phyloP scores from a whole-genome alignment of 2,888 invertebrate genomes.

The Eulithis testata region DNA sequence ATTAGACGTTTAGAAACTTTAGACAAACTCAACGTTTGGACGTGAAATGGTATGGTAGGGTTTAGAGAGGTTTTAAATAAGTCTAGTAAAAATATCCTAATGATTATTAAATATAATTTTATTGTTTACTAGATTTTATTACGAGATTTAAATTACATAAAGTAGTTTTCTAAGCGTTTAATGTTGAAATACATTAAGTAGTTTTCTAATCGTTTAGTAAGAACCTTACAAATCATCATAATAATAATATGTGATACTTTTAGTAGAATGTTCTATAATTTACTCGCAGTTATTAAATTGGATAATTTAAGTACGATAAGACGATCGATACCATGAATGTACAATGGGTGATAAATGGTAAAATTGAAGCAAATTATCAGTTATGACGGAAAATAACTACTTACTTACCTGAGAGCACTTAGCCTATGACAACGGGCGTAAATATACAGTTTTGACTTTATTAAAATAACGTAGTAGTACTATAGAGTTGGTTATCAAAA shows the following conservation, averaged over 20 bases:
- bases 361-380: constrained; percentile 30
- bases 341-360: constrained; percentile 21
- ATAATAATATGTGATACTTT: too few species aligned
- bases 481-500: not conserved
- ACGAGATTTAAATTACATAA: too few species aligned
- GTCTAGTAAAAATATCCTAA: too few species aligned
- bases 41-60: too few species aligned
- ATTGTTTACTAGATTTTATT: too few species aligned
- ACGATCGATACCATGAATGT: constrained; percentile 6
- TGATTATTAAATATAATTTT: too few species aligned
- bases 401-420: constrained; percentile 32
- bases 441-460: constrained; percentile 16
- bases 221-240: too few species aligned
- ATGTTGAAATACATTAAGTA: too few species aligned
- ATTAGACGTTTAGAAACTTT: not conserved
- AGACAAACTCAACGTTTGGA: too few species aligned
- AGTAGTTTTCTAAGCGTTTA: too few species aligned
- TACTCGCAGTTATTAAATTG: constrained; percentile 10
- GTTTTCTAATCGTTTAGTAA: too few species aligned
- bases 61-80: too few species aligned
- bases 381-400: constrained; percentile 19
- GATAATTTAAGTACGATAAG: constrained; percentile 8
- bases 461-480: constrained; percentile 6
- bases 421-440: constrained; percentile 44
- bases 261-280: not conserved